Percentiles rank a stretch among this genome's conserved stretches.
phyloP scores from a whole-genome alignment of 2,113 vertebrate genomes.

The Paramormyrops kingsleyae region DNA sequence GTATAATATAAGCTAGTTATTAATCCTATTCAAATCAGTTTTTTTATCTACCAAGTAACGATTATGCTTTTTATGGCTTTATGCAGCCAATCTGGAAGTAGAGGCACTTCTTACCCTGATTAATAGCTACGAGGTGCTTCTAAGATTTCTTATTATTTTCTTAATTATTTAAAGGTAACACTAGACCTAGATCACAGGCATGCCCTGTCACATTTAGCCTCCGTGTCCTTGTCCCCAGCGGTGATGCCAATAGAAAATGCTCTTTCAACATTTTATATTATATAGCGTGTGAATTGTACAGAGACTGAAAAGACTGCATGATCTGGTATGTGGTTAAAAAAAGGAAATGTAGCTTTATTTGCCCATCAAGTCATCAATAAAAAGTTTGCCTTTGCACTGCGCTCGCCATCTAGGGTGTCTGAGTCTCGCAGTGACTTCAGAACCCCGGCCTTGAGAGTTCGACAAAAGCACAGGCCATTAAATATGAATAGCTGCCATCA shows the following conservation, averaged over 20 bases:
- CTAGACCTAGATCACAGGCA: not conserved
- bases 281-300: not conserved
- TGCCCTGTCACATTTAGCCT: not conserved
- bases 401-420: not conserved
- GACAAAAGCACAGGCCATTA: not conserved
- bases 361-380: not conserved
- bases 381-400: not conserved
- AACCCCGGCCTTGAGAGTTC: rapidly evolving
- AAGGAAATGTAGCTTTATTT: not conserved
- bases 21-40: not conserved
- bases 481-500: not conserved
- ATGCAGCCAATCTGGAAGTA: not conserved
- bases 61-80: not conserved
- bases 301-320: not conserved
- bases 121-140: not conserved
- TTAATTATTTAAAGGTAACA: not conserved
- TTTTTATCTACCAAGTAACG: not conserved
- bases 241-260: not conserved
- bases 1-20: not conserved
- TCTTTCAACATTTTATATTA: not conserved
- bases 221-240: not conserved
- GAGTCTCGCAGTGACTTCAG: not conserved
- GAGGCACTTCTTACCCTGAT: not conserved
- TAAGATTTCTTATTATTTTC: not conserved
- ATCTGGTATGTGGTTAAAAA: not conserved